Evolutionary conservation across 2,888 invertebrate species (phyloP), one percentile per base, ranked within the genome.

Genomic region (Drosophila cognata): DNA sequence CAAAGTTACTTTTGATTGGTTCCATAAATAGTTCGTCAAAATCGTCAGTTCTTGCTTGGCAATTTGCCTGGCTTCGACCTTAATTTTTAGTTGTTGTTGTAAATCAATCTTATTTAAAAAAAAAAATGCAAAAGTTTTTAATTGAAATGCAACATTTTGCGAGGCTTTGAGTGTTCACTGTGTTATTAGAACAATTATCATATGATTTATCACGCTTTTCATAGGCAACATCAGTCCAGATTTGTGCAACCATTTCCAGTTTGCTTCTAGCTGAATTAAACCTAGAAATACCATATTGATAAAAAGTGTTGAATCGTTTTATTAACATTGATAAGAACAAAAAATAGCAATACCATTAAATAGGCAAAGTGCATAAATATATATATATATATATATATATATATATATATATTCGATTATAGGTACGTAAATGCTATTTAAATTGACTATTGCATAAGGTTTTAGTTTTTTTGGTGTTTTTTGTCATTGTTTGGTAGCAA

Each of bases 231-330:
- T 46, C 46, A 7, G 21, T 46, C 21, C 21, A 43, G 11, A 38
- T 28, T 56, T 38, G 16, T 56, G 28, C 6, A 29, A 13, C 1
- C 8, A 41, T 16, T 29, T 41, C 21, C 41, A 21, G n/a, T 16
- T 41, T 3, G 1, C n/a, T 4, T n/a, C n/a, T 18, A 41, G 21
- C 38, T 28, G 8, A 41, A 57, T 21, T 29, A 11, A n/a, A 21
- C 21, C 28, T 16, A 56, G 4, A 38, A 36, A 28, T 4, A 28
- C 1, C 6, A 46, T 38, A 28, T 56, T 38, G n/a, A 8, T 38
- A 29, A 28, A n/a, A 50, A 18, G 28, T 50, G 50, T 28, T 50
- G 10, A 50, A 50, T 50, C 28, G 11, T 58, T 58, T 31, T 31
- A 28, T 7, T 18, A 6, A 58, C 33, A 46, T 46, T n/a, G 11